phyloP scores from a whole-genome alignment of 2,888 invertebrate genomes.

The Helicoverpa assulta region DNA sequence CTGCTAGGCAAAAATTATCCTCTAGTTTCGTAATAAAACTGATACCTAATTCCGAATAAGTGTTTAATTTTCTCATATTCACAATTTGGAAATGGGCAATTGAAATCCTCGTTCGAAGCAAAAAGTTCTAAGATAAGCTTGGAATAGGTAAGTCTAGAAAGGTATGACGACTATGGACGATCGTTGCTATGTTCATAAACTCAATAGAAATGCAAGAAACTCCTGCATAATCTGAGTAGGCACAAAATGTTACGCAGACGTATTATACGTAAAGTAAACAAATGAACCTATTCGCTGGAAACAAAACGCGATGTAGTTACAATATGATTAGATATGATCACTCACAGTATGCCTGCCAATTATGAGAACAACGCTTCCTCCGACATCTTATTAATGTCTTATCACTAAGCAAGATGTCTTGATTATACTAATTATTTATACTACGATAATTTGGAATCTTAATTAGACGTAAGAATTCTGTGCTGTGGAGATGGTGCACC shows the following conservation, averaged over 20 bases:
- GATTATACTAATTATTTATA: constrained; percentile 33
- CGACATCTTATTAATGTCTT: constrained; percentile 47
- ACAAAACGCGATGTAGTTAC: constrained; percentile 60
- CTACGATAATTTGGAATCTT: constrained; percentile 43
- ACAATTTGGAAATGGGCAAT: no score
- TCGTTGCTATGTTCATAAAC: constrained; percentile 4
- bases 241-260: constrained; percentile 4
- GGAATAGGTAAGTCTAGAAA: neutral
- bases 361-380: constrained; percentile 50
- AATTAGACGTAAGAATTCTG: constrained; percentile 25
- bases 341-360: constrained; percentile 45
- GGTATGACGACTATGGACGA: neutral
- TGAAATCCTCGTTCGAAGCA: neutral
- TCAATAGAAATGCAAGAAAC: neutral
- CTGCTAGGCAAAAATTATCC: neutral
- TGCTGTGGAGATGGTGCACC: constrained; percentile 47
- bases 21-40: neutral
- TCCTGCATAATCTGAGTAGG: no score
- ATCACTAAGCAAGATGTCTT: constrained; percentile 42
- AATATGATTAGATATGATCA: constrained; percentile 73
- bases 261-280: constrained; percentile 21
- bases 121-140: neutral
- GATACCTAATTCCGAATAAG: neutral
- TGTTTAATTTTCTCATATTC: neutral
- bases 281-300: constrained; percentile 22